Conservation (phyloP, 2,888 invertebrate species). For the Cremastinae sp. region DNA sequence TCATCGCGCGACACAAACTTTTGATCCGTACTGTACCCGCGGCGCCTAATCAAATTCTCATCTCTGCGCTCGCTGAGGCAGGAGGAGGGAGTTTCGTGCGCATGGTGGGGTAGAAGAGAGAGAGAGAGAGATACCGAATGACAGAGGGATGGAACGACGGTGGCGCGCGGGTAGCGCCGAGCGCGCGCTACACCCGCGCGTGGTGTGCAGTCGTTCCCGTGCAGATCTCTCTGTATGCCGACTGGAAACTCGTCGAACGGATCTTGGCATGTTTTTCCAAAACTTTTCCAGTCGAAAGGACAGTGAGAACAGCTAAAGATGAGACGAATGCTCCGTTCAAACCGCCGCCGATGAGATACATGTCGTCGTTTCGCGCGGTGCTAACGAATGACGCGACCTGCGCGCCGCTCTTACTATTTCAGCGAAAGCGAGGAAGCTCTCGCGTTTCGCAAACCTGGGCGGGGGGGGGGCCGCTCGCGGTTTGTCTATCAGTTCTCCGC, state of each 20-base stretch:
- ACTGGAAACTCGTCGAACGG: conserved; percentile 12
- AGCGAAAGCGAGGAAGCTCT: background rate
- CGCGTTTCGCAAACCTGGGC: background rate
- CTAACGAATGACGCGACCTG: conserved; percentile 6
- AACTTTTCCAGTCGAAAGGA: no score
- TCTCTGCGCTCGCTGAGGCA: conserved; percentile 19
- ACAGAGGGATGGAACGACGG: conserved; percentile 30
- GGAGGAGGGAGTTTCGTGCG: conserved; percentile 1
- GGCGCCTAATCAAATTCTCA: conserved; percentile 42
- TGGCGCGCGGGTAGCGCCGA: conserved; percentile 48
- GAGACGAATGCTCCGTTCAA: no score
- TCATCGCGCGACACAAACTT: conserved; percentile 18
- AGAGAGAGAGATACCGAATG: conserved; percentile 7
- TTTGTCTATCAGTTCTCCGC: background rate
- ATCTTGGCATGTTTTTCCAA: background rate
- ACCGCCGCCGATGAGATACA: background rate
- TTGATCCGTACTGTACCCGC: conserved; percentile 53
- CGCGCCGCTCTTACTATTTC: conserved; percentile 27
- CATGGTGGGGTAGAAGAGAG: conserved; percentile 8
- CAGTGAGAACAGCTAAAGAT: no score
- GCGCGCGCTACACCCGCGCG: conserved; percentile 48
- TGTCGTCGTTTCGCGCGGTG: conserved; percentile 20
- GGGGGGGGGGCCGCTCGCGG: background rate
- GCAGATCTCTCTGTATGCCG: no score
- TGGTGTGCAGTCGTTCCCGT: no score